Evolutionary conservation across 2,113 vertebrate species (phyloP), one percentile per base, ranked within the genome.

Genomic region (Aphyosemion australe): DNA sequence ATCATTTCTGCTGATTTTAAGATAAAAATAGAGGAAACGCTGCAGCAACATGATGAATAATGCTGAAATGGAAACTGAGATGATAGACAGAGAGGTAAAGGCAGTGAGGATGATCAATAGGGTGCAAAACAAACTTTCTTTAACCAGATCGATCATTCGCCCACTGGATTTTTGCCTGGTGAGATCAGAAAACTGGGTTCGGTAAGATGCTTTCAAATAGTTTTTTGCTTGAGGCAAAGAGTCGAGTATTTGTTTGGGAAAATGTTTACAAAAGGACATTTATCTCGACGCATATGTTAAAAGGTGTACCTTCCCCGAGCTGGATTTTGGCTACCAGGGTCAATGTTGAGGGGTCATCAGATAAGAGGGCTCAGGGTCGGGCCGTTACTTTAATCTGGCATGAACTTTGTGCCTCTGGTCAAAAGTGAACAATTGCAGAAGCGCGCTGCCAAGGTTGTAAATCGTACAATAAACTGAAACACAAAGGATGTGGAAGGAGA

Each of bases 61-160:
- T 32, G 7, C 32, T 32, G 32, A 32, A 32, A 32, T 7, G 32
- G 32, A 65, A 76, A 82, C 67, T 48, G 2, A 41, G 54, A 65
- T 60, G 43, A 32, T 43, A 39, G 48, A 62, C n/a, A 45, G 64
- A 67, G 63, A 19, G 69, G 43, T 53, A 62, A 62, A 88, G 87
- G 78, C 88, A 86, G 68, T 78, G 70, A 86, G 75, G 87, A 78
- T 69, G 58, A 79, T 86, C 80, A 80, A 73, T 59, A 65, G 80
- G 87, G 89, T 78, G 76, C 91, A 82, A 92, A 92, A 91, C 82
- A 85, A 82, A 77, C 80, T 86, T 78, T 79, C 57, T 32, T 51
- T 34, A 65, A 89, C 34, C 83, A 86, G 80, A 87, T 91, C 89
- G 88, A 90, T 84, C 87, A 1, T 82, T 59, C 59, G 58, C 72